Evolutionary conservation across 2,113 vertebrate genomes (phyloP).

Genomic region (human): DNA sequence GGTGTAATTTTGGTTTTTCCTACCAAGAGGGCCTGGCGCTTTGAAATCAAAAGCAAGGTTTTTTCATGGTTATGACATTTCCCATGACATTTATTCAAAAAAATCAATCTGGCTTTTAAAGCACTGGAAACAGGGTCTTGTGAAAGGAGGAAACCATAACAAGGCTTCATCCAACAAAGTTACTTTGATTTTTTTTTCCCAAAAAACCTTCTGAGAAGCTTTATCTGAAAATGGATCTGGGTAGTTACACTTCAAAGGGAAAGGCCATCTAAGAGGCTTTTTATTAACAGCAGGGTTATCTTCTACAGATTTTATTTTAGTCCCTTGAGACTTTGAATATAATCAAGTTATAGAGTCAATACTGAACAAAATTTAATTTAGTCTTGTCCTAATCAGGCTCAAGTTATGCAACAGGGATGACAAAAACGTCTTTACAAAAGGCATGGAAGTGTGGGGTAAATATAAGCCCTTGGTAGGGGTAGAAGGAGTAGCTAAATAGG

Average conservation of each 20-base stretch:
- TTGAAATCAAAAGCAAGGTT: constrained; percentile 74
- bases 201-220: constrained; percentile 47
- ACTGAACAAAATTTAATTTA: constrained; percentile 40
- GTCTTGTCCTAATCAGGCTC: constrained; percentile 53
- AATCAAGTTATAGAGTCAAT: constrained; percentile 59
- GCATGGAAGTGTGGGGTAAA: neutral
- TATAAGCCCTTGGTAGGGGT: neutral
- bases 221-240: constrained; percentile 59
- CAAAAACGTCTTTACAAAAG: neutral
- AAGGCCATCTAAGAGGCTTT: neutral
- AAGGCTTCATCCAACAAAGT: constrained; percentile 53
- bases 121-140: constrained; percentile 21
- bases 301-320: constrained; percentile 57
- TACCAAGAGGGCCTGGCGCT: neutral
- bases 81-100: constrained; percentile 68
- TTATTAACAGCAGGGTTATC: constrained; percentile 53
- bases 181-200: constrained; percentile 59
- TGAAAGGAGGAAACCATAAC: constrained; percentile 64
- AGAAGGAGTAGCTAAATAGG: neutral
- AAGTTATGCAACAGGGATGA: neutral
- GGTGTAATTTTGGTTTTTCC: neutral
- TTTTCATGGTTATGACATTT: constrained; percentile 78
- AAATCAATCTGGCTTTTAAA: constrained; percentile 70
- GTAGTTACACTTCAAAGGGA: constrained; percentile 59
- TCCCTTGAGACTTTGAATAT: constrained; percentile 43